phyloP scores from a whole-genome alignment of 2,113 vertebrate species.

The Cheirogaleus medius region DNA sequence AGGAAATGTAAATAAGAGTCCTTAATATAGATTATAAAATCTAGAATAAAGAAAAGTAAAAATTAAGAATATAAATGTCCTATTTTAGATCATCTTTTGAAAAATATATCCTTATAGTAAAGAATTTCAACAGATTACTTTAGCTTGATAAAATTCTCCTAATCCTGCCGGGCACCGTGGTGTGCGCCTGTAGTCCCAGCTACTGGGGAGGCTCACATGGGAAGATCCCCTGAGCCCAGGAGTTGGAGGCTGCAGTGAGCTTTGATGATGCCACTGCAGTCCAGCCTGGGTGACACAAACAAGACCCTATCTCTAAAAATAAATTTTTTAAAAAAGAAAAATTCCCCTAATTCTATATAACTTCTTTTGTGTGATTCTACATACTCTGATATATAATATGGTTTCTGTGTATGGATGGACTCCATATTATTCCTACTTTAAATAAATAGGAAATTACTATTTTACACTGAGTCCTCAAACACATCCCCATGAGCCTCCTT shows the following conservation, averaged over 20 bases:
- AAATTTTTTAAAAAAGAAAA: no score
- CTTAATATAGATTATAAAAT: not conserved
- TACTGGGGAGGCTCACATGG: no score
- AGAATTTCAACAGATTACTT: not conserved
- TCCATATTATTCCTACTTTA: not conserved
- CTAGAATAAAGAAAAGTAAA: slow-evolving; percentile 1
- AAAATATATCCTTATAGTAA: not conserved
- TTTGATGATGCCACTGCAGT: no score
- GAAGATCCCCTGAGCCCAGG: no score
- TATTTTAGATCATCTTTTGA: not conserved
- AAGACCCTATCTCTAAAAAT: no score
- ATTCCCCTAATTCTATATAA: not conserved
- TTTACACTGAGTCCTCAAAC: not conserved
- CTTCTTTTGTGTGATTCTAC: not conserved
- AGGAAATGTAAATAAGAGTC: not conserved
- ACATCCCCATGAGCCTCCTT: not conserved
- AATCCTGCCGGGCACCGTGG: not conserved
- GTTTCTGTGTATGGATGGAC: not conserved
- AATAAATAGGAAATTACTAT: not conserved
- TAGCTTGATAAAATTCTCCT: not conserved
- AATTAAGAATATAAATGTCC: not conserved
- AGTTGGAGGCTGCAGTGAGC: no score
- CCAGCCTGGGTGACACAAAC: no score
- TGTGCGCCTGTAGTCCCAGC: no score
- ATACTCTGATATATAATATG: not conserved